Conservation (phyloP, 1,140 invertebrate species). For the Chelonus insularis region DNA sequence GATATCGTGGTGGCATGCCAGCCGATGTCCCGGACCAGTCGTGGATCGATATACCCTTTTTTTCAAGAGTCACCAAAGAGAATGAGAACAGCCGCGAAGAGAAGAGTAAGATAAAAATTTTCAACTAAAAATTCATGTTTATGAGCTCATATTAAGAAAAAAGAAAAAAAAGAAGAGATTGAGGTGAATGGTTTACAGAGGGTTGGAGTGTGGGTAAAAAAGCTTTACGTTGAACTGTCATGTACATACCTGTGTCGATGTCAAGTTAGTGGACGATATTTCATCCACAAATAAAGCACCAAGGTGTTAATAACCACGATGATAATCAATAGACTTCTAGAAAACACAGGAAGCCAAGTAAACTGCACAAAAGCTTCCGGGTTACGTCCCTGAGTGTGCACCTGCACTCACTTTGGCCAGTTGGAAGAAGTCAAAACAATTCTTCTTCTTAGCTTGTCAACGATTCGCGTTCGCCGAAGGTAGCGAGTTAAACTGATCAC, state of each 20-base stretch:
- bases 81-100: constrained; percentile 15
- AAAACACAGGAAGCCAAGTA: neutral
- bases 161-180: no score
- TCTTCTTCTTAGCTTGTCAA: neutral
- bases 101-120: neutral
- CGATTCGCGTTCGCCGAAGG: constrained; percentile 7
- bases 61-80: neutral
- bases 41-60: constrained; percentile 50
- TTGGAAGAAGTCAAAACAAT: no score
- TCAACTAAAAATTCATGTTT: neutral
- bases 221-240: no score
- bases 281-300: no score
- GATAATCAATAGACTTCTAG: no score
- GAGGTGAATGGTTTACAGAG: no score
- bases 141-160: no score
- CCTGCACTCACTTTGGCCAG: neutral
- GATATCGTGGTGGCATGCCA: constrained; percentile 49
- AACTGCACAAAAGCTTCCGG: neutral
- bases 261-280: no score
- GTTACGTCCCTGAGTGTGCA: constrained; percentile 8
- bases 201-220: no score
- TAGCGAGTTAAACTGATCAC: neutral
- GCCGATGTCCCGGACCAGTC: constrained; percentile 50
- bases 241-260: no score
- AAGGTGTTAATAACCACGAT: no score